These are phyloP conservation scores for Dugesia japonica DNA, from an alignment of 2,888 invertebrate genomes.

Conservation along the genomic window DNA sequence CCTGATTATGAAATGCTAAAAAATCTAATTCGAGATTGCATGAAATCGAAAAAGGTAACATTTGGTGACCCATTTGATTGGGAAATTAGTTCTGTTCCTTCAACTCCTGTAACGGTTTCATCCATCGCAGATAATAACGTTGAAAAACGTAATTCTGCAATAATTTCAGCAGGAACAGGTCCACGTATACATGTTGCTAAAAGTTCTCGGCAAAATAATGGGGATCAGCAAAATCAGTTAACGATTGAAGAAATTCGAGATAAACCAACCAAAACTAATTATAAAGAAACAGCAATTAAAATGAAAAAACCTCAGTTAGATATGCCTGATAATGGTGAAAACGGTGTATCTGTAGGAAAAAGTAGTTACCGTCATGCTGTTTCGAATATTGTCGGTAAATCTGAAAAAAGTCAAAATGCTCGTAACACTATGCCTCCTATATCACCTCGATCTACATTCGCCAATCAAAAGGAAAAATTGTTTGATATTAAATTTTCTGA, in stretches of 20 bases:
- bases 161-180: not conserved
- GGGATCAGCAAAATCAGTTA: not conserved
- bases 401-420: constrained; percentile 16
- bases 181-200: constrained; percentile 8
- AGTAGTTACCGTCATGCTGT: not conserved
- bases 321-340: not conserved
- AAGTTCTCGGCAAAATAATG: constrained; percentile 10
- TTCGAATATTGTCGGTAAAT: not conserved
- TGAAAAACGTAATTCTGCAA: not conserved
- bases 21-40: constrained; percentile 51
- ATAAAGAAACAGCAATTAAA: not conserved
- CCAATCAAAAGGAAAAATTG: not conserved
- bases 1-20: constrained; percentile 80
- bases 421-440: not conserved
- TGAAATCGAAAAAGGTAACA: constrained; percentile 77
- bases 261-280: not conserved
- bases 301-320: not conserved
- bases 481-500: constrained; percentile 5
- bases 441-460: not conserved
- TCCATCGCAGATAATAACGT: not conserved
- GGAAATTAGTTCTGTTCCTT: constrained; percentile 53
- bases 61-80: constrained; percentile 82
- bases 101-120: not conserved
- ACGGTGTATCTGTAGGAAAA: not conserved
- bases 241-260: not conserved